Base-by-base conservation (phyloP, 2,888 invertebrate species). In the Protonemura montana region DNA sequence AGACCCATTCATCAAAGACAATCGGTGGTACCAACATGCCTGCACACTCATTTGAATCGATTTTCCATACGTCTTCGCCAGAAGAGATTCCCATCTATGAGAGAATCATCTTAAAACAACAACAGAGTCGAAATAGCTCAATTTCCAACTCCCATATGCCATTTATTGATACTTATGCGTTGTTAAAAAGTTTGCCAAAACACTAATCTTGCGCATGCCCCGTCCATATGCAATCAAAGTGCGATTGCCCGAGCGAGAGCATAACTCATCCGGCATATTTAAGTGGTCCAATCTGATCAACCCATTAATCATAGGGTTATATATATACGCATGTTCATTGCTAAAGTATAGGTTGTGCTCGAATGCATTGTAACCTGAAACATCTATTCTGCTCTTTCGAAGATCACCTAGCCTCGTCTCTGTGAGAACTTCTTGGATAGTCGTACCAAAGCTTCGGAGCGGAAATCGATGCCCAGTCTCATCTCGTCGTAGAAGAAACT, bases 301-400 rank as follows among this genome's bases (percentile, higher is more conserved):
- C 42, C 41, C 82, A 83, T 83, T 83, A 83, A 83, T 83, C 82
- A 83, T 83, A 41, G 82, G 82, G 3, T 59, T 59, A 59, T 81
- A 81, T 83, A 83, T 83, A 83, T 83, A 83, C 82, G 82, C 35
- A 30, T 83, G 35, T 83, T 83, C 35, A 83, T 83, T 83, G 82
- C 82, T 41, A 83, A 83, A 83, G 35, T 83, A 83, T 83, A 83
- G 82, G 82, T 83, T 83, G 42, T 83, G 78, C 28, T 26, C 59
- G 59, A 21, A 59, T 59, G 59, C 59, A 59, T 59, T 59, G 59
- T 59, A 59, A 59, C 59, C 59, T 59, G 59, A 59, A 59, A 59
- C 59, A 59, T 59, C 59, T 59, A 10, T 35, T 59, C 59, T 59
- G 59, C 59, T 59, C 59, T 59, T 21, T 21, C 59, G 21, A 21